Evolutionary conservation across 2,888 invertebrate genomes (phyloP), one percentile per base, ranked within the genome.

Genomic region (Eledona agricola): DNA sequence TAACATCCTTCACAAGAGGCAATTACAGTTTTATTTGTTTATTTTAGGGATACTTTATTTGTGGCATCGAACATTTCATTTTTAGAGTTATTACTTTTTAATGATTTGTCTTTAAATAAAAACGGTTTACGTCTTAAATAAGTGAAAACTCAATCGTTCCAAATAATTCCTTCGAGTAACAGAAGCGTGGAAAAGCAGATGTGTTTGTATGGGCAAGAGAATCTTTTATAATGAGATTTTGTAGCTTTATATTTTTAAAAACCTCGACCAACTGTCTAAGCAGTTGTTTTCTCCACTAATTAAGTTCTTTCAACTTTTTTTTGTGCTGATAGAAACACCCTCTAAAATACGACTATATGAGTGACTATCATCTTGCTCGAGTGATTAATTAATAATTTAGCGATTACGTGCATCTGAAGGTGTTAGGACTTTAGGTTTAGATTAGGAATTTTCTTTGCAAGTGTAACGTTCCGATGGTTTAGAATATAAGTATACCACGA

Each of bases 401-500:
- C n/a, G n/a, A n/a, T n/a, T n/a, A n/a, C n/a, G n/a, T n/a, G 25
- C 22, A 31, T 22, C 28, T 51, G 32, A 31, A 40, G 38, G 26
- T 35, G 19, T 35, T 20, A 17, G 10, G 13, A 13, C 19, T 12
- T 37, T 37, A 40, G n/a, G n/a, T n/a, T n/a, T n/a, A n/a, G n/a
- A n/a, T n/a, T n/a, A n/a, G n/a, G n/a, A n/a, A n/a, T n/a, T n/a
- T 4, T 29, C 29, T 11, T 6, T 23, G 52, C 57, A 37, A 37
- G 22, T 40, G 1, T 4, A 15, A 13, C 40, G 26, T 19, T 40
- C 17, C 9, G 29, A 20, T 19, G 22, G 6, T 15, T 5, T 28
- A 28, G 29, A 42, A 42, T 34, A 34, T n/a, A n/a, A n/a, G n/a
- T n/a, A n/a, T 58, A 62, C 64, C 56, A 59, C 55, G 51, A 43